These are phyloP conservation scores for Solenodon paradoxus DNA, from an alignment of 2,113 vertebrate species.

Conservation along the genomic window DNA sequence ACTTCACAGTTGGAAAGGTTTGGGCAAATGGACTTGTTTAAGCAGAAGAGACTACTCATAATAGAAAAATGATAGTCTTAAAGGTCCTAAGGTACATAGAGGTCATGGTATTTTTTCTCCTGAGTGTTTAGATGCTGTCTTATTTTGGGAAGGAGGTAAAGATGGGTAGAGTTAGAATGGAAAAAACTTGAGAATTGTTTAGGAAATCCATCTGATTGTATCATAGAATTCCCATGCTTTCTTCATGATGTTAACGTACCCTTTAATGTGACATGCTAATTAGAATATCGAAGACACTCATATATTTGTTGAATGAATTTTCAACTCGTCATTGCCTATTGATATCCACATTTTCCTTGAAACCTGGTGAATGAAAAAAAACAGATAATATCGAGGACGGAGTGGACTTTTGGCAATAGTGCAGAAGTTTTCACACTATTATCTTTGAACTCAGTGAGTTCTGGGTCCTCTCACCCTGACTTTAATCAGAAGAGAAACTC, in stretches of 20 bases:
- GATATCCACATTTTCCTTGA: not conserved
- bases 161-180: not conserved
- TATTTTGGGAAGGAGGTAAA: not conserved
- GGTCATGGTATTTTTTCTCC: not conserved
- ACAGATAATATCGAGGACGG: not conserved
- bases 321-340: not conserved
- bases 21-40: not conserved
- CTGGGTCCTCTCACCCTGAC: not conserved
- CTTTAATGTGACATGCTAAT: not conserved
- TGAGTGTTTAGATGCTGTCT: not conserved
- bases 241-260: not conserved
- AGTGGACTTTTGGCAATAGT: not conserved
- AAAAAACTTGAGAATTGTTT: not conserved
- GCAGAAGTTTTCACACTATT: not conserved
- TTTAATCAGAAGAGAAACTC: not conserved
- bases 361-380: not conserved
- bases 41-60: not conserved
- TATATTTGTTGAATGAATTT: not conserved
- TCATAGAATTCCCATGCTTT: not conserved
- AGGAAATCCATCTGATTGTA: not conserved
- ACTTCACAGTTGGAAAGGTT: constrained; percentile 9
- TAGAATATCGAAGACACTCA: not conserved
- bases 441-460: not conserved
- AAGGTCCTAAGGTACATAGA: not conserved
- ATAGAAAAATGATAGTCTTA: not conserved